Evolutionary conservation across 2,888 invertebrate genomes (phyloP).

Genomic region (Priocnemis perturbator): DNA sequence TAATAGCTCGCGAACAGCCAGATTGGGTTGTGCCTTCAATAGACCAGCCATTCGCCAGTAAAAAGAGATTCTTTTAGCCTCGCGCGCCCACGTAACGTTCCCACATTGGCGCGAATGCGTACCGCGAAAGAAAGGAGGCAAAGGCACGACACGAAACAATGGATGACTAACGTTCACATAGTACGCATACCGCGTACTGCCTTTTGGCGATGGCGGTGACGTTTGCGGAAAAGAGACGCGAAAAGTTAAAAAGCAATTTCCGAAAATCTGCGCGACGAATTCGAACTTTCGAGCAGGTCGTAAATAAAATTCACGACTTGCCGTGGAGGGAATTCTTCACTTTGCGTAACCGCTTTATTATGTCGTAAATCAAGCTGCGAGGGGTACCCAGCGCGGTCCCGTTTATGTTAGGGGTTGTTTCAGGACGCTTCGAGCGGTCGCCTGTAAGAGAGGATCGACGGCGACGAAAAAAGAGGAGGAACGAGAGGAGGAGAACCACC

Average conservation of each 20-base stretch:
- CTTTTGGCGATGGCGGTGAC: no score
- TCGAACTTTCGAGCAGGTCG: constrained; percentile 59
- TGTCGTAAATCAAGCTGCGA: constrained; percentile 57
- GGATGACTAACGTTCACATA: no score
- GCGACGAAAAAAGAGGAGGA: neutral
- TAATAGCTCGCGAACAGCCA: constrained; percentile 63
- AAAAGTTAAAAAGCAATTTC: constrained; percentile 31
- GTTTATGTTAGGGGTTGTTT: constrained; percentile 27
- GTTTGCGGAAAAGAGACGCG: neutral
- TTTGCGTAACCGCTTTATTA: constrained; percentile 65
- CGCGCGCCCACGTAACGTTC: neutral
- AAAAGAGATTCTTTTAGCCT: constrained; percentile 16
- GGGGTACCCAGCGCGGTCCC: constrained; percentile 19
- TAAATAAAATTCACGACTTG: constrained; percentile 60
- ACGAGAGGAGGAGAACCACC: neutral
- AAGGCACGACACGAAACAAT: no score
- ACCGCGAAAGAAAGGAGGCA: no score
- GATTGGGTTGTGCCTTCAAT: constrained; percentile 57
- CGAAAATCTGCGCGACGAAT: constrained; percentile 57
- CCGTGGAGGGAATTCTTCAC: constrained; percentile 34
- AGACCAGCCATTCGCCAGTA: constrained; percentile 40
- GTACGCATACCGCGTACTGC: no score
- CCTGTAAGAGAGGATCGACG: constrained; percentile 11
- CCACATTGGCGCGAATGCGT: no score
- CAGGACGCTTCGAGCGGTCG: constrained; percentile 21